Evolutionary conservation across 2,797 vertebrate genomes (phyloP).

Genomic region (Lutjanus campechanus): DNA sequence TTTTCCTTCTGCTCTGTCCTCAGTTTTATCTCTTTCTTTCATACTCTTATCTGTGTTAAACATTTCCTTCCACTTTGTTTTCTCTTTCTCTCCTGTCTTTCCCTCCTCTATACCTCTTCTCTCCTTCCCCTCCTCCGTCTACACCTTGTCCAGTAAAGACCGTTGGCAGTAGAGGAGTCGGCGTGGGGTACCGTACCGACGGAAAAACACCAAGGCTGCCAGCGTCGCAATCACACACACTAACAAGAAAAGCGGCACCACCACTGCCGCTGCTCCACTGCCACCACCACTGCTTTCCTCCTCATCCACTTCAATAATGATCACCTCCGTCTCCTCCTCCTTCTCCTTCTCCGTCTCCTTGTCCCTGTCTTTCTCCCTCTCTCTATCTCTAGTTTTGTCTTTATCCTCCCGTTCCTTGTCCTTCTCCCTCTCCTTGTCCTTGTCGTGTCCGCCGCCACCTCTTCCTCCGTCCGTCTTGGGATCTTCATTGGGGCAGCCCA

Average conservation of each 20-base stretch:
- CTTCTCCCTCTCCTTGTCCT: conserved; percentile 74
- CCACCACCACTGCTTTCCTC: conserved; percentile 66
- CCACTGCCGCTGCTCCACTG: conserved; percentile 84
- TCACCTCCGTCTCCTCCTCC: conserved; percentile 78
- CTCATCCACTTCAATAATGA: conserved; percentile 86
- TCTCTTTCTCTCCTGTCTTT: conserved; percentile 33
- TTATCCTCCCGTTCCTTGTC: conserved; percentile 48
- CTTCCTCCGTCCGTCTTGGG: conserved; percentile 81
- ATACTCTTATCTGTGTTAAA: conserved; percentile 42
- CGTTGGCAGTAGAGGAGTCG: conserved; percentile 92
- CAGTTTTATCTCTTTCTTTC: conserved; percentile 44
- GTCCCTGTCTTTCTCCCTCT: conserved; percentile 52
- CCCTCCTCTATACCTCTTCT: conserved; percentile 17
- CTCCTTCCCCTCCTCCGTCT: conserved; percentile 49
- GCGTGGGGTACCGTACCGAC: conserved; percentile 91
- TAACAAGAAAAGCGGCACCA: conserved; percentile 88
- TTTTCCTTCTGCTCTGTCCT: conserved; percentile 64
- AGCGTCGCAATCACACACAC: conserved; percentile 89
- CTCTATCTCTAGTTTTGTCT: conserved; percentile 25
- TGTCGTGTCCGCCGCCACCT: conserved; percentile 75
- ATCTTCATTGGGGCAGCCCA: conserved; percentile 90
- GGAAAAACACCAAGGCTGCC: conserved; percentile 90
- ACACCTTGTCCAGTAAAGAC: conserved; percentile 89
- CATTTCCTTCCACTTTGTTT: conserved; percentile 45
- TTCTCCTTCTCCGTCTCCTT: conserved; percentile 42